These are phyloP conservation scores for Stenolophus ochropezus DNA, from an alignment of 2,888 invertebrate genomes.

Conservation along the genomic window DNA sequence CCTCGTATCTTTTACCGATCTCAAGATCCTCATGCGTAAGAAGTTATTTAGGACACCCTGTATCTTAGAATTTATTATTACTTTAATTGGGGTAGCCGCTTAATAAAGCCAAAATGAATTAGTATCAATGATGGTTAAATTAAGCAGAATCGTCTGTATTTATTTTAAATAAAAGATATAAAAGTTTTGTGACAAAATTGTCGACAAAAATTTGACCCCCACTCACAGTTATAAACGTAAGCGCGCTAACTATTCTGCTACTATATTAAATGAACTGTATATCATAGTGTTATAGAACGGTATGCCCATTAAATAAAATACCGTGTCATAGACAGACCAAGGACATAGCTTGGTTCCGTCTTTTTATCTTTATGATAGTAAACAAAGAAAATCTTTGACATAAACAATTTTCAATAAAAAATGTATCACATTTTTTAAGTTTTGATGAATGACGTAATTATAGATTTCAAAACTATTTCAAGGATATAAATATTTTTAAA, in stretches of 20 bases:
- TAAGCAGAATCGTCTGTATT: too few species aligned
- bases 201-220: too few species aligned
- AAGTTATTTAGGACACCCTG: too few species aligned
- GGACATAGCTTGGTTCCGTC: neutral
- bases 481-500: neutral
- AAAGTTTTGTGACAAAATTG: too few species aligned
- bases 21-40: too few species aligned
- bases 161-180: too few species aligned
- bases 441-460: neutral
- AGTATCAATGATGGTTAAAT: too few species aligned
- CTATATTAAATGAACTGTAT: neutral
- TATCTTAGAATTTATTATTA: too few species aligned
- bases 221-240: too few species aligned
- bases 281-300: neutral
- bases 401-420: neutral
- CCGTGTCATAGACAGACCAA: neutral
- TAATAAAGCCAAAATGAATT: too few species aligned
- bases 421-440: neutral
- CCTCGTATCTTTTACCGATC: too few species aligned
- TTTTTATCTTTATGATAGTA: neutral
- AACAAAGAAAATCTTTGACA: neutral
- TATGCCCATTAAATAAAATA: neutral
- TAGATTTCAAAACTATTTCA: neutral
- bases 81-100: too few species aligned
- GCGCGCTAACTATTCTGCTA: neutral